Evolutionary conservation across 2,888 invertebrate genomes (phyloP), one percentile per base, ranked within the genome.

Genomic region (Polyommatus icarus): DNA sequence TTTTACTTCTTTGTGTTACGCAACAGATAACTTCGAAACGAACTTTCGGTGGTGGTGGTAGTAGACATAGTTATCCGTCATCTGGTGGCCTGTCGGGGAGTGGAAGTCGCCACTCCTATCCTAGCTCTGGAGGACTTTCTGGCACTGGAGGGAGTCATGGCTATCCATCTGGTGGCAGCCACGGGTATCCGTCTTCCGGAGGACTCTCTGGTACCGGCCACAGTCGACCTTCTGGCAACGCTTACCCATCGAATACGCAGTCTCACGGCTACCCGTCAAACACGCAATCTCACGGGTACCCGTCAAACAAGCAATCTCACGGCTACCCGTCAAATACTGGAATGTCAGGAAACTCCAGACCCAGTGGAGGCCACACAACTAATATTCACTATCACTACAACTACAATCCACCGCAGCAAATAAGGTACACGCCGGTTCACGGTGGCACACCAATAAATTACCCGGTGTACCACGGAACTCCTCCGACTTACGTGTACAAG

Each of bases 401-500:
- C 79, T 93, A 92, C 83, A 87, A 80, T 79, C 92, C 93, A 7
- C 93, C 93, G 0, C 87, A 87, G 80, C 90, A 89, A 81, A 92
- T 93, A 77, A 86, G 85, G 59, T 92, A 92, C 80, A 84, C 87
- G 0, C 88, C 91, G 1, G 80, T 81, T 0, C 85, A 85, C 59
- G 92, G 92, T 1, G 89, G 87, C 6, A 81, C 86, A 0, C 84
- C 90, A 12, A 77, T 85, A 20, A 84, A 76, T 79, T 93, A 92
- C 78, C 93, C 93, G 40, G 91, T 92, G 3, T 93, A 92, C 80
- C 91, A 82, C 5, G 90, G 91, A 12, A 76, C 85, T 0, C 93
- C 92, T 3, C 93, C 93, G 2, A 89, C 85, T 32, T 92, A 92
- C 81, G 92, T 93, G 8, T 91, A 93, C 79, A 84, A 92, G 78